Base-by-base conservation (phyloP, 2,797 vertebrate genomes). In the Gallirallus australis region DNA sequence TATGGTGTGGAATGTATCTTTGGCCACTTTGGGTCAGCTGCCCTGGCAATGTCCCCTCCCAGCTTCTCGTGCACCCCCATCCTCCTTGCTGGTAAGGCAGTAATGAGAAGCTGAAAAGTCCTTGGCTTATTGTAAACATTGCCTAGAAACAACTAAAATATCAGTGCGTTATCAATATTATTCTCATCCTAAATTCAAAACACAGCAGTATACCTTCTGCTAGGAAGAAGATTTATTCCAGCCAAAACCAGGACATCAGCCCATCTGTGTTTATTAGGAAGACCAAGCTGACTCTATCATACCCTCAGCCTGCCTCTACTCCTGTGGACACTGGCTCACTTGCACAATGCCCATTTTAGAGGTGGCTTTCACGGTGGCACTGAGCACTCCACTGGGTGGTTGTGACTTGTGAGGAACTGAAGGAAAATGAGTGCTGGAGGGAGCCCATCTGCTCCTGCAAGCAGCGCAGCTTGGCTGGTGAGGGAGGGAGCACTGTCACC, bases 361-460 rank as follows among this genome's bases (percentile, higher is more conserved):
- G 16, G 0, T 80, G 47, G 12, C 19, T 70, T 73, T 80, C 52
- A 42, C 0, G 0, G 28, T 16, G 53, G 31, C 35, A 48, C 31
- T 68, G 23, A 40, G 23, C 4, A 25, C 27, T 64, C 20, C 18
- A 15, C 12, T 45, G 33, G 14, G 37, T 33, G 33, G 33, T 31
- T 70, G 31, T n/a, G 63, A 37, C 30, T 24, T 66, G 39, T 19
- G 56, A 82, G 45, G 11, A 81, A 53, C 30, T 42, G 10, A 25
- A 25, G 40, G 40, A 48, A 72, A 64, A 6, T 0, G 15, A 66
- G 13, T 2, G 8, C 17, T 72, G 53, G n/a, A 53, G 28, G 17
- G 11, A 75, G 4, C 31, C 7, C 2, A 0, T 54, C 42, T 56
- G 7, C 8, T 68, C 12, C 68, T 76, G 47, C 9, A 54, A 25